These are phyloP conservation scores for Cyclina sinensis DNA, from an alignment of 1,140 invertebrate genomes.

Conservation along the genomic window DNA sequence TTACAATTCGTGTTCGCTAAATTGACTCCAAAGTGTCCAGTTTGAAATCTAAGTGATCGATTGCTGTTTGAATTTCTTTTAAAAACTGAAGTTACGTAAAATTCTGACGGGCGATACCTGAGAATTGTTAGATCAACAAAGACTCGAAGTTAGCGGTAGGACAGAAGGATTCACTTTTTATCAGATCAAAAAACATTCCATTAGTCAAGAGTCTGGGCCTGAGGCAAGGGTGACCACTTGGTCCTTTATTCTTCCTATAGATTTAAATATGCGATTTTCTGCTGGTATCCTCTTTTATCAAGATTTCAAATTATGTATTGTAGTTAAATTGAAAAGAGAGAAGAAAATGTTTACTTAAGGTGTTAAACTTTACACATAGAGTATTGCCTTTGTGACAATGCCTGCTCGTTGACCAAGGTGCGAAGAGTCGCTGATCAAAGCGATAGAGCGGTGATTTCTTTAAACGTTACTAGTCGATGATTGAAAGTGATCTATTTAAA, in stretches of 20 bases:
- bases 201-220: conserved; percentile 17
- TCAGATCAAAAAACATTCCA: conserved; percentile 67
- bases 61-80: conserved; percentile 32
- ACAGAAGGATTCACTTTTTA: conserved; percentile 60
- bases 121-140: conserved; percentile 50
- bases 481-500: conserved; percentile 65
- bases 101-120: conserved; percentile 35
- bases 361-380: conserved; percentile 64
- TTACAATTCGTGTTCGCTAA: conserved; percentile 48
- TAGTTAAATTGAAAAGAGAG: conserved; percentile 54
- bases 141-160: conserved; percentile 53
- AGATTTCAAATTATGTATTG: conserved; percentile 70
- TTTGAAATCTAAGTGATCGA: conserved; percentile 42
- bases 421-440: conserved; percentile 52
- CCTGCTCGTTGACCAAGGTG: conserved; percentile 16
- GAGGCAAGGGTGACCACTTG: conserved; percentile 38
- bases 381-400: conserved; percentile 53
- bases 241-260: conserved; percentile 27
- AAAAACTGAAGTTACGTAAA: conserved; percentile 44
- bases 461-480: conserved; percentile 11
- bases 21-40: conserved; percentile 44
- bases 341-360: conserved; percentile 56
- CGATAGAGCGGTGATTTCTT: conserved; percentile 31
- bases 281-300: conserved; percentile 51
- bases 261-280: conserved; percentile 64